A percentile compares a stretch with the other conserved stretches of the same genome.
These are phyloP conservation scores for Tribolium castaneum DNA, from an alignment of 1,140 invertebrate genomes.

Conservation along the genomic window DNA sequence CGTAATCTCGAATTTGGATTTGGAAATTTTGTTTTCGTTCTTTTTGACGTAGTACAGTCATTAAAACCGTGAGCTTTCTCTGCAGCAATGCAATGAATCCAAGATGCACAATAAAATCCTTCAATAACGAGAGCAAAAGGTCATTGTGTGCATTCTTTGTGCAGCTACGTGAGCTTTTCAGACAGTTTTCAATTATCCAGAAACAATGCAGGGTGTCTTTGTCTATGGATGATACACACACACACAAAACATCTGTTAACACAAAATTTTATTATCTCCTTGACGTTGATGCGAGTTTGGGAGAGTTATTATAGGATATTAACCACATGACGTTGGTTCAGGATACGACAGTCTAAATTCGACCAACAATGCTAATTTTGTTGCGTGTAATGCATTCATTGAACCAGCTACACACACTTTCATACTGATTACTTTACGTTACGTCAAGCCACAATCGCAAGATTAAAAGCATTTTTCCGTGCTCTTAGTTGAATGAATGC, in stretches of 20 bases:
- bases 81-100: neutral
- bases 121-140: neutral
- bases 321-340: neutral
- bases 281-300: neutral
- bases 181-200: neutral
- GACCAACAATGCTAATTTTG: neutral
- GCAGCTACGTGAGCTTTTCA: neutral
- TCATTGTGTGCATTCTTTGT: neutral
- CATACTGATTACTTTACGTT: neutral
- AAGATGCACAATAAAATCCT: neutral
- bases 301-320: neutral
- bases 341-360: neutral
- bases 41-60: too few relatives aligned
- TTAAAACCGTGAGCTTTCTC: neutral
- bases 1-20: too few relatives aligned
- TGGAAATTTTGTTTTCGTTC: too few relatives aligned
- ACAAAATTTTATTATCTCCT: conserved; percentile 10
- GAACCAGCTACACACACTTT: neutral
- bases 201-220: neutral
- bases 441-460: neutral
- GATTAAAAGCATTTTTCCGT: neutral
- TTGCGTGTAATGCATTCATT: neutral
- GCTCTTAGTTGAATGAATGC: neutral
- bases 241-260: neutral
- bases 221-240: neutral